A percentile compares a stretch with the other conserved stretches of the same genome.
Evolutionary conservation across 2,113 vertebrate species (phyloP).

Genomic region (Cyprinodon brontotheroides): DNA sequence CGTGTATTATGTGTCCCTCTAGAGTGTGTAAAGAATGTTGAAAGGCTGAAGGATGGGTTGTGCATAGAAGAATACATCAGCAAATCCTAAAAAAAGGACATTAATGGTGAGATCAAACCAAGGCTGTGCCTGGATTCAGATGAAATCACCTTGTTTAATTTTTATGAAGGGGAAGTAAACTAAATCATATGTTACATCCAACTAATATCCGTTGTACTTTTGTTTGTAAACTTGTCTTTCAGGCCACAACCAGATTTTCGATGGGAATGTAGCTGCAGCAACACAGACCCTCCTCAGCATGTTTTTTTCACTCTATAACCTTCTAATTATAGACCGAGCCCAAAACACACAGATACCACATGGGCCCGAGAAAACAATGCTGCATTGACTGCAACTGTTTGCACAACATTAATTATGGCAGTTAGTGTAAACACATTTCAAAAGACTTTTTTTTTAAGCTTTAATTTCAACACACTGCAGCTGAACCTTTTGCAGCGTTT

Average conservation of each 20-base stretch:
- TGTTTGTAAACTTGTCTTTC: not conserved
- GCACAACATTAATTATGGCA: constrained; percentile 57
- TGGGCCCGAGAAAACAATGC: constrained; percentile 49
- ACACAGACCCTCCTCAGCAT: constrained; percentile 6
- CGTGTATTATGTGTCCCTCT: too few species aligned
- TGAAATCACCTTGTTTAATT: not conserved
- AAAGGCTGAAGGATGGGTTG: too few species aligned
- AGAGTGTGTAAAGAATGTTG: too few species aligned
- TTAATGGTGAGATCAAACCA: too few species aligned
- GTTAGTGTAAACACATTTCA: constrained; percentile 60
- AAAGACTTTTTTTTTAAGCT: constrained; percentile 32
- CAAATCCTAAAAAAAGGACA: too few species aligned
- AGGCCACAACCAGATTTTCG: constrained; percentile 1
- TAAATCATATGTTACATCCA: not conserved
- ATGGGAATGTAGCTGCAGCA: constrained; percentile 16
- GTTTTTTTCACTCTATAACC: constrained; percentile 23
- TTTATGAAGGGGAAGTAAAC: not conserved
- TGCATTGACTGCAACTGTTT: constrained; percentile 49
- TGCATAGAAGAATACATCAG: too few species aligned
- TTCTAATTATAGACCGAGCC: constrained; percentile 43
- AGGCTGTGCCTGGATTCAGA: too few species aligned
- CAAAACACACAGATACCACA: constrained; percentile 26
- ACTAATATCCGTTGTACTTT: not conserved
- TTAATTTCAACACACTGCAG: constrained; percentile 16
- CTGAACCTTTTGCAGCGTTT: constrained; percentile 38